These are phyloP conservation scores for Ptilonorhynchus violaceus DNA, from an alignment of 2,113 vertebrate species.

Conservation along the genomic window DNA sequence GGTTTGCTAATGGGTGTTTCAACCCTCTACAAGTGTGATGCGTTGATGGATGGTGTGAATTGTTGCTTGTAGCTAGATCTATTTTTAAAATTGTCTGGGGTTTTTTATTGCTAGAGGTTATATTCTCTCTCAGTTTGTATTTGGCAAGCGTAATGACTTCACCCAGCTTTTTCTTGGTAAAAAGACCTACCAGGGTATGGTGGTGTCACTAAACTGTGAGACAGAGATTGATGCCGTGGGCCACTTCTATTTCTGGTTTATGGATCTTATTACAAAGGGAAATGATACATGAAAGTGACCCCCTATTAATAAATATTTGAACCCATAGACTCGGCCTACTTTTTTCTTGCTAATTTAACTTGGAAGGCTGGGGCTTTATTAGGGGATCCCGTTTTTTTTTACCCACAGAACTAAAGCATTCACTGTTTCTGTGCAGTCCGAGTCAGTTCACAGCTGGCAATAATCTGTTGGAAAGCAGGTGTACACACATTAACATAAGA, in stretches of 20 bases:
- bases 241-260: background rate
- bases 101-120: background rate
- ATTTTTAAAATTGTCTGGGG: background rate
- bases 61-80: background rate
- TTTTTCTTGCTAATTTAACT: background rate
- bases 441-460: background rate
- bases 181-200: background rate
- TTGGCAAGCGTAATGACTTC: background rate
- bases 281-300: background rate
- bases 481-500: background rate
- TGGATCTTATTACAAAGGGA: background rate
- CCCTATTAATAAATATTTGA: background rate
- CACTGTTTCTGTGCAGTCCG: background rate
- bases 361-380: background rate
- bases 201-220: background rate
- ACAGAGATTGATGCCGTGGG: background rate
- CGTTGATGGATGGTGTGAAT: background rate
- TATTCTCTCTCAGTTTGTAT: background rate
- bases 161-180: background rate
- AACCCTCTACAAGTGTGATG: background rate
- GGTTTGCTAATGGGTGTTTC: background rate
- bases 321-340: background rate
- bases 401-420: accelerated
- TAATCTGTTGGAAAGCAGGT: background rate
- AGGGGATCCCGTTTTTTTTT: background rate